Base-by-base conservation (phyloP, 2,888 invertebrate species). In the Andrena marginata region DNA sequence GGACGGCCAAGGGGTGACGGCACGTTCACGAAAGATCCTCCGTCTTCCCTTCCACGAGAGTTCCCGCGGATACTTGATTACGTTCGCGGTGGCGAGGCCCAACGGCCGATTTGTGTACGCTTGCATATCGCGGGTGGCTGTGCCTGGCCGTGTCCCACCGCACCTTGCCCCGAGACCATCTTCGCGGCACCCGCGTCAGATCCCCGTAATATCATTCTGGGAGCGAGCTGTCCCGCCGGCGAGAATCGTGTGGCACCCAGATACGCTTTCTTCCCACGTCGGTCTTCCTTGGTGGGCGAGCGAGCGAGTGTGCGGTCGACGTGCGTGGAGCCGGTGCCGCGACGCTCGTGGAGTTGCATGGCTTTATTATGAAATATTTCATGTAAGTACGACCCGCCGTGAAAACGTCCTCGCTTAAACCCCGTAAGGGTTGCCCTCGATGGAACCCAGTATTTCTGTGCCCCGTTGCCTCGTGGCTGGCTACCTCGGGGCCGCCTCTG, bases 1-100 rank as follows among this genome's bases (percentile, higher is more conserved):
- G 89, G 91, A 87, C 91, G 88, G 89, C 88, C 88, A 89, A 90
- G 91, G 92, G 92, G 90, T 88, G 87, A 82, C 85, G 65, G 78
- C 79, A 81, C 73, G 80, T 86, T 78, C 84, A 80, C 80, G 35
- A 77, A 65, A 56, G n/a, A 16, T 3, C 54, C 33, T 60, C 42
- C 23, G 62, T 76, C 72, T 63, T 68, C 29, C 59, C 33, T 54
- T 31, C 51, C 20, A 35, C 56, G 7, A n/a, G 29, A 62, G 80
- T 85, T 80, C 83, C 77, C 83, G 83, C 85, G 77, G 69, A 71
- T 71, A 64, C 68, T 56, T 56, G 81, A 42, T 64, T 29, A 35
- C 59, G 56, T 48, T 63, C 42, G 23, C 29, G 51, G 68, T 20
- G 54, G n/a, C 31, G 49, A 60, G n/a, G 20, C 7, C 33, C 26